Evolutionary conservation across 2,888 invertebrate genomes (phyloP).

Genomic region (Ochropleura plecta): DNA sequence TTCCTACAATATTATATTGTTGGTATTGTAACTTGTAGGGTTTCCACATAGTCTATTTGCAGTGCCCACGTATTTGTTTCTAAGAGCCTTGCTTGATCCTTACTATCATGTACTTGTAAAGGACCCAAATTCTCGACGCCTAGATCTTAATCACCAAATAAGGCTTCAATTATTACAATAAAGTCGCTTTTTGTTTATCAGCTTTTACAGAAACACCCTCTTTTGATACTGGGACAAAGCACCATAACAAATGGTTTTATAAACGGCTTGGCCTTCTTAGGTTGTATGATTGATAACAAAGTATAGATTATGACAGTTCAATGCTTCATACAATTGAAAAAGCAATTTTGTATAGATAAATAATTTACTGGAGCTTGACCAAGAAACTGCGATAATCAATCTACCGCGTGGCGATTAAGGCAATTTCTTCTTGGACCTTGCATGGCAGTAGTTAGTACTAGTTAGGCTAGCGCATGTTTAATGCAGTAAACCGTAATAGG

Average conservation of each 20-base stretch:
- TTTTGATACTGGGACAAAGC: constrained; percentile 12
- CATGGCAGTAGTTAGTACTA: not conserved
- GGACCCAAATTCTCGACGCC: constrained; percentile 18
- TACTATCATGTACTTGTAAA: not conserved
- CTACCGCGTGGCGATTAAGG: constrained; percentile 5
- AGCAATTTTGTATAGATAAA: constrained; percentile 29
- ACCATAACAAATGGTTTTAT: constrained; percentile 46
- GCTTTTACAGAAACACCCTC: constrained; percentile 45
- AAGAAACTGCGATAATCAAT: constrained; percentile 17
- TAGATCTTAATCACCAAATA: constrained; percentile 36
- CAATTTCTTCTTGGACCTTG: constrained; percentile 33
- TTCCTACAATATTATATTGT: not conserved
- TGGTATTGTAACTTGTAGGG: not conserved
- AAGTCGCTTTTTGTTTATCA: constrained; percentile 21
- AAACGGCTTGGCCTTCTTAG: constrained; percentile 49
- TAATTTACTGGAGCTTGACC: constrained; percentile 21
- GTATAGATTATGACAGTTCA: constrained; percentile 49
- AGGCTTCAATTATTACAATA: constrained; percentile 20
- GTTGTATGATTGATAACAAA: constrained; percentile 58
- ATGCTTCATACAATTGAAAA: constrained; percentile 27
- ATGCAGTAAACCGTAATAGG: constrained; percentile 28
- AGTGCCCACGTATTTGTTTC: not conserved
- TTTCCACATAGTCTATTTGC: not conserved
- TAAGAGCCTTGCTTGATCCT: not conserved
- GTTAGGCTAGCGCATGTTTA: constrained; percentile 27